Base-by-base conservation (phyloP, 2,113 vertebrate genomes). In the Otolemur garnettii region DNA sequence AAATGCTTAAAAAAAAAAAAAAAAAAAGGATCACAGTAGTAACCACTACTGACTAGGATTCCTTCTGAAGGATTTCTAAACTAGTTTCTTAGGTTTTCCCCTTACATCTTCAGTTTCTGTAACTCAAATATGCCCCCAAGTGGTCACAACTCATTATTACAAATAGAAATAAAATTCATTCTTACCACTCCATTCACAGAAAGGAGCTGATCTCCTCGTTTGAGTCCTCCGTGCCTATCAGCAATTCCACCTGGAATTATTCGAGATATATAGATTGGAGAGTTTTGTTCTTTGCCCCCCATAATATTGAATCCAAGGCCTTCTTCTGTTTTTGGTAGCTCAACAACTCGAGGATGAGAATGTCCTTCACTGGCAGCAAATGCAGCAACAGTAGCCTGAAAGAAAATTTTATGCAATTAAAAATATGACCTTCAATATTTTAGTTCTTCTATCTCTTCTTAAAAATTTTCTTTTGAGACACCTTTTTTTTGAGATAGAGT, bases 201-300 rank as follows among this genome's bases (percentile, higher is more conserved):
- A 17, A 99, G 99, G 77, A 99, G 99, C 96, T 99, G 99, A 98
- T 99, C 99, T 85, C 99, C 99, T 88, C 99, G 99, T 98, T 99
- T 99, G 93, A 99, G 98, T 75, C 99, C 99, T 42, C 99, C 99
- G 0, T 99, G 99, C 35, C 99, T 98, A 97, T 99, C 99, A 79
- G 99, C 99, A 74, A 99, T 99, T 59, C 99, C 99, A 42, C 99
- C 99, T 30, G 99, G 99, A 97, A 99, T 99, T 97, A 99, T 99
- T 74, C 99, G 99, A 15, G 99, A 99, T 98, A 99, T 99, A 95
- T 99, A 99, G 96, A 99, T 99, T 0, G 99, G 99, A 4, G 99
- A 99, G 96, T 99, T 99, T 97, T 99, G 99, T 96, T 99, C 99
- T 98, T 99, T 99, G 95, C 99, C 99, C 82, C 99, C 99, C 99